Evolutionary conservation across 2,888 invertebrate genomes (phyloP), one percentile per base, ranked within the genome.

Genomic region (Miltochrista miniata): DNA sequence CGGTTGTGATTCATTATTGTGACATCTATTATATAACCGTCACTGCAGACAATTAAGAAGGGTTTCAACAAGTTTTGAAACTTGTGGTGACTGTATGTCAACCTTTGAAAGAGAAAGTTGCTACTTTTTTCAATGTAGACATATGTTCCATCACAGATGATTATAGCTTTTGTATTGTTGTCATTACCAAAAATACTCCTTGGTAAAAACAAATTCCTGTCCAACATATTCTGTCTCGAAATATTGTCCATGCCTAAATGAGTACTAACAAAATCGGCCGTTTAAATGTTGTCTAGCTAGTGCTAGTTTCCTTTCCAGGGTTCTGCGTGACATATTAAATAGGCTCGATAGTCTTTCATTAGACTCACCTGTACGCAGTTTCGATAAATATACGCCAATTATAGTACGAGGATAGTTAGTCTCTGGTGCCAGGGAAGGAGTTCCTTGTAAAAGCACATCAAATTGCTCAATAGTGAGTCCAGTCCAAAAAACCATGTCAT

Each of bases 71-170:
- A n/a, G 24, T 39, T 39, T 39, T 24, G 9, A n/a, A 24, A 39
- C 39, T 38, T 38, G 11, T 38, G 37, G 15, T 15, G 18, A 18
- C 37, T 38, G 18, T 39, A 18, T n/a, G 39, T 39, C 11, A 18
- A n/a, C n/a, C 39, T 39, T 24, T 39, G 39, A 39, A 39, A 39
- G 11, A 39, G 24, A 24, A 24, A 39, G n/a, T 39, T 39, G n/a
- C 18, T n/a, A 24, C 39, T 35, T 39, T 38, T 39, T 39, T 39
- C 24, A 7, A 24, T 39, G n/a, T 39, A 39, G 10, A 39, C n/a
- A 39, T 39, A 39, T 18, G 39, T 39, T 10, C 39, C 39, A 24
- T 39, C 39, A 13, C 18, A 18, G 11, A 39, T 18, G 24, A 39
- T n/a, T 18, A 39, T 39, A n/a, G 39, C 24, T 11, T 39, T 39